Base-by-base conservation (phyloP, 2,888 invertebrate genomes). In the Oxycera nigricornis region DNA sequence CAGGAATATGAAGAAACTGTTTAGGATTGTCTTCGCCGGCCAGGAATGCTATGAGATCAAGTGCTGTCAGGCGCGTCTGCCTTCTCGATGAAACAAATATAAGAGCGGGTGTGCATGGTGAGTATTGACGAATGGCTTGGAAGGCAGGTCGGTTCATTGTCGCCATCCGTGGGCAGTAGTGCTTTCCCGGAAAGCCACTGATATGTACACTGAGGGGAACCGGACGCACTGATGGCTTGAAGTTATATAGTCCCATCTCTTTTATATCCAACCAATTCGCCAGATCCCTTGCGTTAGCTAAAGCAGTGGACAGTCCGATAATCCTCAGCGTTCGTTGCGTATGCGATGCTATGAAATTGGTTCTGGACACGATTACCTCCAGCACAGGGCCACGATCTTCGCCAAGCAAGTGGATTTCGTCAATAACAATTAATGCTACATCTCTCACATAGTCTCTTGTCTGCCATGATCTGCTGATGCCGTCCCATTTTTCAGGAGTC, bases 401-500 rank as follows among this genome's bases (percentile, higher is more conserved):
- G 24, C 97, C 98, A 68, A 99, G 87, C 74, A 99, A 87, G 87
- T 99, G 99, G 80, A 99, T 98, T 87, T 99, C 99, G 83, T 99
- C 99, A 78, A 99, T 98, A 31, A 99, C 92, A 77, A 98, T 94
- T 6, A 98, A 87, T 0, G 94, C 92, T 0, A 98, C 97, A 80
- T 95, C 90, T 74, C 91, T 90, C 0, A 99, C 98, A 81, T 98
- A 99, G 83, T 92, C 92, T 79, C 99, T 89, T 0, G 96, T 97
- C 82, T 98, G 97, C 98, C 98, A 99, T 76, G 96, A 96, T 75
- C 98, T 90, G 86, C 97, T 97, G 81, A 99, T 95, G 72, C 98
- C 98, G 85, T 99, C 99, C 99, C 99, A 99, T 84, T 99, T 99
- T 86, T 99, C 99, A 0, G 99, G 99, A 0, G 99, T 99, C 0